phyloP scores from a whole-genome alignment of 2,113 vertebrate genomes.

The Dissostichus mawsoni region DNA sequence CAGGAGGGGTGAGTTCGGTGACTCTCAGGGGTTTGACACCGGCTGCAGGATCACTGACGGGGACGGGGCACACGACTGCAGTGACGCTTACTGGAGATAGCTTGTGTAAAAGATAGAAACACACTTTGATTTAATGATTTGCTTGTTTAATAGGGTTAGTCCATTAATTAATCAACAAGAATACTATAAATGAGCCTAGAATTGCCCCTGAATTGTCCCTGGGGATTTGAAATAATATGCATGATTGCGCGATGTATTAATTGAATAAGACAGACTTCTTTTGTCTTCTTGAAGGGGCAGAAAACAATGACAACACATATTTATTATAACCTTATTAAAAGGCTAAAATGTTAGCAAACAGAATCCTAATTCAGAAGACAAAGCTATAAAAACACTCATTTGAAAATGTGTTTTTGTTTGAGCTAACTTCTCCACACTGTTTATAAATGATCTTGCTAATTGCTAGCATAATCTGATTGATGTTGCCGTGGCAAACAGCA shows the following conservation, averaged over 20 bases:
- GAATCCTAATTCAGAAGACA: not conserved
- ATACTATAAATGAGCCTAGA: not conserved
- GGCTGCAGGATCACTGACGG: constrained; percentile 52
- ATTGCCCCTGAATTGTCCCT: not conserved
- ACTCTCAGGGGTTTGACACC: constrained; percentile 72
- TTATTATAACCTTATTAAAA: not conserved
- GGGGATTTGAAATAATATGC: no score
- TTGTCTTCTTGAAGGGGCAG: not conserved
- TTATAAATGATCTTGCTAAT: not conserved
- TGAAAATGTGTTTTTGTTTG: not conserved
- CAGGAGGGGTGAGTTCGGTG: constrained; percentile 76
- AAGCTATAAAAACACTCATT: not conserved
- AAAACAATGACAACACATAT: not conserved
- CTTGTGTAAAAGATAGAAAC: constrained; percentile 56
- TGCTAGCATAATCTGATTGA: not conserved
- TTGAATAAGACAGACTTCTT: not conserved
- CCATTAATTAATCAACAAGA: not conserved
- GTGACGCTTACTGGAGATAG: constrained; percentile 59
- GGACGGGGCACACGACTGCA: constrained; percentile 50
- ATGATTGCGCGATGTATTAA: not conserved
- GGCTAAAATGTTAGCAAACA: not conserved
- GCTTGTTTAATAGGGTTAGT: not conserved
- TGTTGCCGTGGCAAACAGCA: not conserved
- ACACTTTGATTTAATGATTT: not conserved
- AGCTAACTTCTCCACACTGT: not conserved